Percentiles rank a stretch among this genome's conserved stretches.
These are phyloP conservation scores for Papilio helenus DNA, from an alignment of 1,140 invertebrate genomes.

Conservation along the genomic window DNA sequence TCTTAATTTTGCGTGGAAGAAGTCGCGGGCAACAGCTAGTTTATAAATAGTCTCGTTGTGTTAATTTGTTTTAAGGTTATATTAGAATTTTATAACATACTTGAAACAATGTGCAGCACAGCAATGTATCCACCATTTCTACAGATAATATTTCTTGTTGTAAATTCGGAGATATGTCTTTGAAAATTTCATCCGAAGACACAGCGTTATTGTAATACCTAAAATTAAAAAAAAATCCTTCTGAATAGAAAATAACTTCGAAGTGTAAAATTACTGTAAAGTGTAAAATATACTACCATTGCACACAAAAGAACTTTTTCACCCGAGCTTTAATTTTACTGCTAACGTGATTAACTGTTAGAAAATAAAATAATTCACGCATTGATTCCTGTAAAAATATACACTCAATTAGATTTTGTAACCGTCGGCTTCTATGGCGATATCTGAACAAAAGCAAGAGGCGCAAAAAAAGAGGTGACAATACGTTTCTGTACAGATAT, in stretches of 20 bases:
- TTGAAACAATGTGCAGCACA: conserved; percentile 68
- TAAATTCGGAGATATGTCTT: conserved; percentile 68
- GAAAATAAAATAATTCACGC: conserved; percentile 74
- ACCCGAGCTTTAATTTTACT: conserved; percentile 73
- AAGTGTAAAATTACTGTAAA: not conserved
- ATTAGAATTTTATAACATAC: conserved; percentile 49
- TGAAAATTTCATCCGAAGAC: conserved; percentile 65
- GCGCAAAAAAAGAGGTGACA: no score
- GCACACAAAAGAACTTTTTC: conserved; percentile 74
- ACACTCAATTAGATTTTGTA: conserved; percentile 12
- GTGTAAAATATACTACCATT: conserved; percentile 58
- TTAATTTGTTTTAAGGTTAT: not conserved
- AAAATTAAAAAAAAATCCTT: not conserved
- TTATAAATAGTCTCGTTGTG: no score
- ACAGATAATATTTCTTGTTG: conserved; percentile 72
- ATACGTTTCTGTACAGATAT: no score
- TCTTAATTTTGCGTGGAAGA: no score
- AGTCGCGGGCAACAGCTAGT: no score
- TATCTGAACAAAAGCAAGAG: no score
- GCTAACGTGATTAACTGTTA: conserved; percentile 73
- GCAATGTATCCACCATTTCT: conserved; percentile 68
- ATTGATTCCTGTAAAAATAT: conserved; percentile 65
- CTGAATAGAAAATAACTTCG: not conserved
- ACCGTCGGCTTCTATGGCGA: not conserved
- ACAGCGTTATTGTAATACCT: conserved; percentile 77